Evolutionary conservation across 1,140 invertebrate species (phyloP), one percentile per base, ranked within the genome.

Genomic region (Lerema accius): DNA sequence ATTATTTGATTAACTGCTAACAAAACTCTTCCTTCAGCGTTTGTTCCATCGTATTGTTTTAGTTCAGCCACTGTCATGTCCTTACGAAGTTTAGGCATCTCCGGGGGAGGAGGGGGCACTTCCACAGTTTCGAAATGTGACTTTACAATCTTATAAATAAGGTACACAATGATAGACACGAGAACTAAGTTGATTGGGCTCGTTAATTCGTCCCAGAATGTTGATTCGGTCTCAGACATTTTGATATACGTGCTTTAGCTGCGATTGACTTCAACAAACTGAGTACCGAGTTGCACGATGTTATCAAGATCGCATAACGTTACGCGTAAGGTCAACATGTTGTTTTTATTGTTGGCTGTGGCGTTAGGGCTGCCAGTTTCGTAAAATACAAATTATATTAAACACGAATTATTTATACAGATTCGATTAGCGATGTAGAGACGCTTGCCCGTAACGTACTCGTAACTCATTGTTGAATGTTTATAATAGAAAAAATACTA

Each of bases 51-150:
- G 50, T 80, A 90, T 60, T 89, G 76, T 49, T 79, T 84, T 23
- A 90, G 59, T 69, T 90, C 86, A 5, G 83, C 80, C 26, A 86
- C 84, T 39, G 87, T 90, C 55, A 89, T 69, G 67, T 90, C 87
- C 68, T 87, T 86, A 10, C 82, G 74, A 3, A 90, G 63, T 69
- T 89, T 88, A 0, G 82, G 82, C 59, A 90, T 72, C 32, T 76
- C 76, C 56, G 80, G 85, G 6, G 87, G 65, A 5, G 82, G 71
- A 0, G 77, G 16, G 17, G 66, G 43, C 5, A 69, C 75, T 15
- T 71, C 78, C 4, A 75, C 71, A 3, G 69, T 69, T 66, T 88
- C 84, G 51, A 87, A 87, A 72, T 90, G 84, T 19, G 87, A 88
- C 68, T 71, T 81, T 69, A 88, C 56, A 9, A 90, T 90, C 66